Base-by-base conservation (phyloP, 2,113 vertebrate species). In the Platichthys flesus region DNA sequence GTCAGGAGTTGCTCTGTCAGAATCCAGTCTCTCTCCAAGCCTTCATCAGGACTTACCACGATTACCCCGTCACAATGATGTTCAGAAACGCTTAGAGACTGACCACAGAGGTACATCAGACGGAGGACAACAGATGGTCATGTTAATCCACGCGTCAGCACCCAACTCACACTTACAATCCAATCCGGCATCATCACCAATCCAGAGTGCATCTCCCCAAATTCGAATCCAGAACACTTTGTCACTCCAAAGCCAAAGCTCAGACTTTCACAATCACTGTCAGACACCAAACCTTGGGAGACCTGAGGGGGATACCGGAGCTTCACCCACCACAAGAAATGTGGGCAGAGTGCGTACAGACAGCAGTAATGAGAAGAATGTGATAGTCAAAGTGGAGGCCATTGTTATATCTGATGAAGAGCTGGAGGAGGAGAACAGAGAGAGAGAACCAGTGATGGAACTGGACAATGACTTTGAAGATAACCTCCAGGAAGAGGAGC, bases 341-440 rank as follows among this genome's bases (percentile, higher is more conserved):
- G 6, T 56, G 26, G 21, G 26, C 12, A 58, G 28, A 61, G 15
- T 56, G 7, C 78, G 42, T 57, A 73, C 40, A 71, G 76, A 83
- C 23, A 3, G 35, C 20, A 55, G 49, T 45, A 66, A 84, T 6
- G 84, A 78, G 13, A 82, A 90, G 4, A 58, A 42, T 26, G 77
- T 71, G 10, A 93, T 95, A 12, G 93, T 98, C 10, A 97, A 98
- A 82, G 95, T 96, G 65, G 97, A 98, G 81, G 96, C 96, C 35
- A 98, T 98, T 6, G 94, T 98, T 23, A 98, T 98, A 84, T 98
- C 97, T 0, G 97, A 98, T 1, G 97, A 97, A 71, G 97, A 98
- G 74, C 71, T 95, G 0, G 96, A 91, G 57, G 81, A 89, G 40
- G 75, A n/a, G 64, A 69, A 83, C 18, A 40, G 61, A 15, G 89